Percentiles rank a stretch among this genome's conserved stretches.
Conservation (phyloP, 53 echinoderm and acorn worm species). For the Stichopus horrens region DNA sequence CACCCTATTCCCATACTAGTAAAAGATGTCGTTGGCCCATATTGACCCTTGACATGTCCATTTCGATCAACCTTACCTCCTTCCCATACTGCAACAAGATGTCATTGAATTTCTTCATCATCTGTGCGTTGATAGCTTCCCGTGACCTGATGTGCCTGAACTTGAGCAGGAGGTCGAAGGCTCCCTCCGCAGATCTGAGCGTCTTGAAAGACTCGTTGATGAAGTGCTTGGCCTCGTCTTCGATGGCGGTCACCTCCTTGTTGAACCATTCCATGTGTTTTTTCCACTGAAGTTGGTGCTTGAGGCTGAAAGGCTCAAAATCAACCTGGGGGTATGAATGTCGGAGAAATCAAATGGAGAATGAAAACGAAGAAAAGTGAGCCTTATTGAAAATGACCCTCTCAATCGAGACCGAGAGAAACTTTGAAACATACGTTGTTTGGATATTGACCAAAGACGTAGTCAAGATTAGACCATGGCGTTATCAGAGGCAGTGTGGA, state of each 20-base stretch:
- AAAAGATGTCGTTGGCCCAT: too few relatives aligned
- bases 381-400: too few relatives aligned
- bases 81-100: conserved; percentile 98
- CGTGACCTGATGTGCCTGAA: conserved; percentile 91
- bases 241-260: conserved; percentile 97
- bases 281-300: conserved; percentile 91
- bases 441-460: too few relatives aligned
- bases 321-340: conserved; percentile 59
- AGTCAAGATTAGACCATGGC: too few relatives aligned
- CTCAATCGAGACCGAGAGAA: too few relatives aligned
- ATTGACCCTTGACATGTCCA: too few relatives aligned
- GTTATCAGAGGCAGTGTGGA: too few relatives aligned
- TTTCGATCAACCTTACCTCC: conserved; percentile 62
- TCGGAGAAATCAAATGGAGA: neutral
- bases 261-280: conserved; percentile 99
- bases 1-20: conserved; percentile 49
- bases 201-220: conserved; percentile 99
- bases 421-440: too few relatives aligned
- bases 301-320: conserved; percentile 93
- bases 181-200: conserved; percentile 89
- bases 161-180: conserved; percentile 98
- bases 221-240: conserved; percentile 99
- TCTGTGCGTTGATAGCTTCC: conserved; percentile 98
- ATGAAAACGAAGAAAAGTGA: neutral
- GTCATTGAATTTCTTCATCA: conserved; percentile 99